Evolutionary conservation across 2,113 vertebrate species (phyloP), one percentile per base, ranked within the genome.

Genomic region (Serilophus lunatus): DNA sequence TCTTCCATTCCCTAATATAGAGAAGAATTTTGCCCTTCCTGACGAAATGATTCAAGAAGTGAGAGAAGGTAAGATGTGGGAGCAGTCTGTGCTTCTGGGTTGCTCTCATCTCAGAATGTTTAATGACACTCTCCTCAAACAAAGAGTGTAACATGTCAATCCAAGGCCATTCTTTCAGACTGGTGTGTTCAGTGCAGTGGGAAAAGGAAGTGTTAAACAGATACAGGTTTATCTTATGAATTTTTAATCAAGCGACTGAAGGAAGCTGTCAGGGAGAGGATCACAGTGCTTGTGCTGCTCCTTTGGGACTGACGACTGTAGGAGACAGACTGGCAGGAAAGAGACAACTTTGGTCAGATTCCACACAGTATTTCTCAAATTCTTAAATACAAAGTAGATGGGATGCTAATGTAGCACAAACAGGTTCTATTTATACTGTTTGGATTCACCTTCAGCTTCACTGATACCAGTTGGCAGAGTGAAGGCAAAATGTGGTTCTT

Each of bases 31-130:
- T 95, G 98, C 97, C 88, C 98, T 99, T 78, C 99, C 99, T 3
- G 99, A 99, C 2, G 99, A 99, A 94, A 99, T 99, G 97, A 99
- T 99, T 95, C 99, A 99, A 94, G 99, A 99, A 63, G 99, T 99
- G 53, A 99, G 99, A 97, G 99, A 99, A 99, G 99, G 99, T 99
- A 93, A 98, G 97, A 69, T 53, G 50, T 53, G 50, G 47, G 7
- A 65, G 28, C 29, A 75, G 56, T 71, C 35, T 78, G 8, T 81
- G 56, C 17, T 25, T 38, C n/a, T 59, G 40, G 13, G 8, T 51
- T 80, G 44, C 42, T 88, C 40, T 83, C 22, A 24, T 51, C 10
- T 92, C 47, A 63, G 64, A 80, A 77, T 5, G 17, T 23, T 77
- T 42, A 82, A 56, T 23, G 76, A 35, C 87, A 72, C n/a, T 84